A percentile compares a stretch with the other conserved stretches of the same genome.
phyloP scores from a whole-genome alignment of 2,797 vertebrate species.

The Cossypha polioptera region DNA sequence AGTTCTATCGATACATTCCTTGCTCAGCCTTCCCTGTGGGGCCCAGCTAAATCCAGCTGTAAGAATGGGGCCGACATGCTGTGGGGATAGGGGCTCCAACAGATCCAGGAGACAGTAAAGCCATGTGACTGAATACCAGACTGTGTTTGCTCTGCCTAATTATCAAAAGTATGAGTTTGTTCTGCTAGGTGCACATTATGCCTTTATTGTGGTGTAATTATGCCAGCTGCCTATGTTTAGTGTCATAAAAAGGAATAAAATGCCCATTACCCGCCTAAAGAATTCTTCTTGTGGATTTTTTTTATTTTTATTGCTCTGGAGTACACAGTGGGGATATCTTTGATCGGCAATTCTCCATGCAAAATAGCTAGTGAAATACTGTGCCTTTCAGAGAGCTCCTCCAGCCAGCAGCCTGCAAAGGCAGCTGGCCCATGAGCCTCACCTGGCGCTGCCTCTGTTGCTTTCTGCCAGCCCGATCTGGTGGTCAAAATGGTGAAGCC shows the following conservation, averaged over 20 bases:
- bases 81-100: not conserved
- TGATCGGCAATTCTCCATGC: slow-evolving; percentile 67
- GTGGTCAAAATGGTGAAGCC: not conserved
- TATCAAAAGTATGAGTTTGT: slow-evolving; percentile 83
- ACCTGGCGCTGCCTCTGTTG: slow-evolving; percentile 1
- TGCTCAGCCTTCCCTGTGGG: not conserved
- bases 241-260: slow-evolving; percentile 87
- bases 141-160: slow-evolving; percentile 85
- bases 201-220: slow-evolving; percentile 86
- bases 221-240: slow-evolving; percentile 84
- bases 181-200: slow-evolving; percentile 85
- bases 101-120: slow-evolving; percentile 67
- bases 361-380: slow-evolving; percentile 67
- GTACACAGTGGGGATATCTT: slow-evolving; percentile 72
- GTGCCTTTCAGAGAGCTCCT: slow-evolving; percentile 43
- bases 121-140: slow-evolving; percentile 68
- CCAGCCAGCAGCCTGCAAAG: slow-evolving; percentile 45
- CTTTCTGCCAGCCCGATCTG: not conserved
- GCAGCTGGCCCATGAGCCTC: slow-evolving; percentile 24
- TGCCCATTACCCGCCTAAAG: slow-evolving; percentile 82
- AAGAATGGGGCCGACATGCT: not conserved
- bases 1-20: not conserved
- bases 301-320: slow-evolving; percentile 80
- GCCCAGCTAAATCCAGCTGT: not conserved
- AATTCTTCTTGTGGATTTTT: slow-evolving; percentile 81